These are phyloP conservation scores for Aphidius ervi DNA, from an alignment of 1,140 invertebrate species.

Conservation along the genomic window DNA sequence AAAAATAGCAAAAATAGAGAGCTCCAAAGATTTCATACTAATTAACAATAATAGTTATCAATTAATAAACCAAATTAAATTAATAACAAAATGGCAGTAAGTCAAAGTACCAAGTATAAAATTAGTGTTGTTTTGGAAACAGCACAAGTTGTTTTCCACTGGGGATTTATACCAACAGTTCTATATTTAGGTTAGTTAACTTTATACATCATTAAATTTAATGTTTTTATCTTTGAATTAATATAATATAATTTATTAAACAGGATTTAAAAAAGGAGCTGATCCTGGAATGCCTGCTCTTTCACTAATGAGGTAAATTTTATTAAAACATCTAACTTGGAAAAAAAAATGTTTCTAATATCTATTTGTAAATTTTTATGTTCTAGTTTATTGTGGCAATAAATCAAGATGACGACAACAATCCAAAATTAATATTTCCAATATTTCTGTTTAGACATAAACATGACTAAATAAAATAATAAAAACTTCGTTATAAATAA, in stretches of 20 bases:
- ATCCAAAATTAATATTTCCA: too few species aligned
- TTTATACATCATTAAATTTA: conserved; percentile 8
- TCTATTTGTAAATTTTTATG: conserved; percentile 19
- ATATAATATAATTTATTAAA: conserved; percentile 27
- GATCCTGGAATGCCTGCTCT: conserved; percentile 62
- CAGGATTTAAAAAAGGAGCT: conserved; percentile 61
- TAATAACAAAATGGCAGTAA: conserved; percentile 45
- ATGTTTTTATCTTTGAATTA: conserved; percentile 8
- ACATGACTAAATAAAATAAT: too few species aligned
- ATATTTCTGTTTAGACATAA: too few species aligned
- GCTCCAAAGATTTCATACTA: too few species aligned
- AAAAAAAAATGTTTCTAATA: conserved; percentile 11
- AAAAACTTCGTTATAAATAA: too few species aligned
- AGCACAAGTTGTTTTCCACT: conserved; percentile 62
- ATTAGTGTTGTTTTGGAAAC: conserved; percentile 57
- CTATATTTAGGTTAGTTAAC: conserved; percentile 62
- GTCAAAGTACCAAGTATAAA: conserved; percentile 56
- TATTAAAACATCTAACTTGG: conserved; percentile 1
- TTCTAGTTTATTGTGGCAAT: conserved; percentile 53
- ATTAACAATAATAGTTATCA: too few species aligned
- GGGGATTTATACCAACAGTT: conserved; percentile 65
- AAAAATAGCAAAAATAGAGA: too few species aligned
- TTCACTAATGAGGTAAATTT: conserved; percentile 53
- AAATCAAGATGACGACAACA: conserved; percentile 16
- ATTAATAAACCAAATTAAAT: neutral